Conservation (phyloP, 2,113 vertebrate genomes). For the mouse (Mus musculus) region DNA sequence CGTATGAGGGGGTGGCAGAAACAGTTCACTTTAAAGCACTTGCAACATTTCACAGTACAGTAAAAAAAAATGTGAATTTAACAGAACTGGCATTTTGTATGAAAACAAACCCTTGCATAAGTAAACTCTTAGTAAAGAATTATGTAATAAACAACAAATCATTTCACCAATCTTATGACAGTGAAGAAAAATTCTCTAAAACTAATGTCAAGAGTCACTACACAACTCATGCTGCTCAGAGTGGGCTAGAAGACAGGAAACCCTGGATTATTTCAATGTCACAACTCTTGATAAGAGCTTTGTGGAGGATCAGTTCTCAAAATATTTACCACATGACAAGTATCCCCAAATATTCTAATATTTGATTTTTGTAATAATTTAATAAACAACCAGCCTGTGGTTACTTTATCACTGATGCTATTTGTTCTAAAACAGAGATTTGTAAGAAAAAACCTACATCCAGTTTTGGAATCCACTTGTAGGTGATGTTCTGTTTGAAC, state of each 20-base stretch:
- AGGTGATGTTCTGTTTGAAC: background rate
- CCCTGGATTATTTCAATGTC: background rate
- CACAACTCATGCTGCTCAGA: background rate
- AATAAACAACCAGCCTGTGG: background rate
- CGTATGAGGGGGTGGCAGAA: slow-evolving; percentile 5
- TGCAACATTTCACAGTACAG: slow-evolving; percentile 12
- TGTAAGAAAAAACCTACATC: background rate
- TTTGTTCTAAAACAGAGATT: background rate
- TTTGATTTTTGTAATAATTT: no score
- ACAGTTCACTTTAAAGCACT: slow-evolving; percentile 36
- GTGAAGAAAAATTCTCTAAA: slow-evolving; percentile 5
- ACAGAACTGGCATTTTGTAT: slow-evolving; percentile 13
- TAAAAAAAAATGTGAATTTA: slow-evolving; percentile 22
- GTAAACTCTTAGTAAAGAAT: slow-evolving; percentile 26
- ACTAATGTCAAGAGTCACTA: background rate
- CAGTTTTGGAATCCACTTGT: background rate
- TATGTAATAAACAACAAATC: slow-evolving; percentile 4
- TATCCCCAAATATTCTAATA: background rate
- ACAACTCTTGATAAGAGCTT: background rate
- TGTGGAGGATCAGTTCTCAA: background rate
- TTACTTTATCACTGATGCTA: background rate
- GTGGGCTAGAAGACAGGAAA: background rate
- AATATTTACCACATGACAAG: slow-evolving; percentile 14
- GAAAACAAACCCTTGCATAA: background rate
- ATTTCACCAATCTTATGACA: slow-evolving; percentile 9